Percentiles rank a stretch among this genome's conserved stretches.
Evolutionary conservation across 2,113 vertebrate species (phyloP).

Genomic region (Sylvilagus bachmani): DNA sequence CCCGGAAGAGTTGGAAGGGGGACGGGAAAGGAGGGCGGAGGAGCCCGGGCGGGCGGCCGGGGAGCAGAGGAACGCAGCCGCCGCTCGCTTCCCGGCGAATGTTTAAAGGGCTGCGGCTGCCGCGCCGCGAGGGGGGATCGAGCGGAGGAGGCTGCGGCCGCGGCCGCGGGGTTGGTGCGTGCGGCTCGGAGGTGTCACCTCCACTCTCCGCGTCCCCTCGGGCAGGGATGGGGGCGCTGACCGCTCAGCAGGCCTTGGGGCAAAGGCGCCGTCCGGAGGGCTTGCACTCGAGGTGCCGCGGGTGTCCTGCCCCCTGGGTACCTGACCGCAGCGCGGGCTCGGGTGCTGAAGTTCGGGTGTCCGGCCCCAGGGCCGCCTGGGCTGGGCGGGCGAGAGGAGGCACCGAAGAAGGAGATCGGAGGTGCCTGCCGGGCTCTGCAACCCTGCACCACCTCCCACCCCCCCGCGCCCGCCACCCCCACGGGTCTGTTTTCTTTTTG

Average conservation of each 20-base stretch:
- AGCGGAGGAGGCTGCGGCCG: not conserved
- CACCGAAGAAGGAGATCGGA: slow-evolving; percentile 51
- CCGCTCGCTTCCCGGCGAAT: slow-evolving; percentile 61
- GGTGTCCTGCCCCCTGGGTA: not conserved
- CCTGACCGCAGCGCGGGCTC: slow-evolving; percentile 23
- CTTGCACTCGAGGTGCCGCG: not conserved
- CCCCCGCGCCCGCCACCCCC: too few species aligned
- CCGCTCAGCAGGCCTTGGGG: slow-evolving; percentile 61
- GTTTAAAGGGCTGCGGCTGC: slow-evolving; percentile 70
- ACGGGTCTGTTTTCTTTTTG: slow-evolving; percentile 70
- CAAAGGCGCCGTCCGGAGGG: not conserved
- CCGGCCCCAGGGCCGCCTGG: not conserved
- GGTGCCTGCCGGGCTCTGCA: slow-evolving; percentile 24
- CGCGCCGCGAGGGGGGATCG: slow-evolving; percentile 31
- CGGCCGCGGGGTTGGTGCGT: slow-evolving; percentile 37
- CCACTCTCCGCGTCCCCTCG: slow-evolving; percentile 45
- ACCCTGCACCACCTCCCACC: not conserved
- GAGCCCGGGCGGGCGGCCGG: slow-evolving; percentile 43
- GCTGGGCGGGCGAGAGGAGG: not conserved
- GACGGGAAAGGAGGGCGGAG: slow-evolving; percentile 61
- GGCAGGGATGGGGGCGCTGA: not conserved
- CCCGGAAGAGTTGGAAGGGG: slow-evolving; percentile 76
- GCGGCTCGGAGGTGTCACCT: slow-evolving; percentile 65
- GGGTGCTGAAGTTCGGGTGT: slow-evolving; percentile 69
- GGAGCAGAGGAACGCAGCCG: slow-evolving; percentile 59